These are phyloP conservation scores for Resseliella maxima DNA, from an alignment of 2,888 invertebrate species.

Conservation along the genomic window DNA sequence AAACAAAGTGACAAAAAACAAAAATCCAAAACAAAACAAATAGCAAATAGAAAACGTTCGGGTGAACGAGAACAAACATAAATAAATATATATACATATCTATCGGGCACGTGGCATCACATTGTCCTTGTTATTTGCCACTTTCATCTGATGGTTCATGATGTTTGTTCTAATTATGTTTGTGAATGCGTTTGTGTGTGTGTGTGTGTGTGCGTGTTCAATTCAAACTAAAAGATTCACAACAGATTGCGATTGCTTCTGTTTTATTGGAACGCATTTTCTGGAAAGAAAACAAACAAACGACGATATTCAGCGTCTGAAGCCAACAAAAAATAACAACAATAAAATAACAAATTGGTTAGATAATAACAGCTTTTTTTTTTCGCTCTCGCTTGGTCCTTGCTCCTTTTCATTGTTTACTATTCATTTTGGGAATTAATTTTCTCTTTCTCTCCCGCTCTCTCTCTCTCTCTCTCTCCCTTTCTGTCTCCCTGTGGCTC, in stretches of 20 bases:
- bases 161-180: neutral
- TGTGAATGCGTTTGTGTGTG: too few species aligned
- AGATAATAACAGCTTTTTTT: neutral
- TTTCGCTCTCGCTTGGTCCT: neutral
- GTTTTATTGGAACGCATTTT: neutral
- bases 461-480: too few species aligned
- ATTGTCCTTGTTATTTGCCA: constrained; percentile 10
- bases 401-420: neutral
- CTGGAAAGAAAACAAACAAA: constrained; percentile 17
- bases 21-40: neutral
- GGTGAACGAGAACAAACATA: neutral
- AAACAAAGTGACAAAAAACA: neutral
- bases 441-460: neutral
- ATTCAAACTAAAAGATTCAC: neutral
- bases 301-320: neutral
- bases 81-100: neutral
- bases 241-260: neutral
- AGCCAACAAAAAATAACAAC: neutral
- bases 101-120: constrained; percentile 20
- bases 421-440: neutral
- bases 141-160: neutral
- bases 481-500: too few species aligned
- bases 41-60: constrained; percentile 16
- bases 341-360: constrained; percentile 33
- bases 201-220: neutral